A percentile compares a stretch with the other conserved stretches of the same genome.
phyloP scores from a whole-genome alignment of 2,888 invertebrate species.

The Melanotus villosus region DNA sequence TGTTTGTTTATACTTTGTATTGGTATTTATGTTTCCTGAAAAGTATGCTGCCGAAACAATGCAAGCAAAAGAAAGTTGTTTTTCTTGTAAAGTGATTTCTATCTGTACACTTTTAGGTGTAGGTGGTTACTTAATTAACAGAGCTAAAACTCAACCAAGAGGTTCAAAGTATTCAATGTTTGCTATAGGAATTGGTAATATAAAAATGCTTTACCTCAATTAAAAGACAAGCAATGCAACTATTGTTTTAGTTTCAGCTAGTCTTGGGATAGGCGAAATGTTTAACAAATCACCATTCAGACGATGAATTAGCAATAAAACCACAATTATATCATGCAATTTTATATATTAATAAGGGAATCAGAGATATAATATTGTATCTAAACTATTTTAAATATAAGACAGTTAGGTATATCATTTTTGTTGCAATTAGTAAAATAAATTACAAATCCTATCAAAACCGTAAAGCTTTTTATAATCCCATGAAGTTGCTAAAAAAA shows the following conservation, averaged over 20 bases:
- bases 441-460: no score
- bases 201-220: neutral
- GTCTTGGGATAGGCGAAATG: constrained; percentile 63
- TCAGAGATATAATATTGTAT: no score
- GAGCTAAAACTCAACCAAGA: constrained; percentile 55
- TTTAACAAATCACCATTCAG: constrained; percentile 63
- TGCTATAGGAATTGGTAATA: constrained; percentile 60
- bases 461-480: no score
- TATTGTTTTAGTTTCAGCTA: constrained; percentile 41
- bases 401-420: no score
- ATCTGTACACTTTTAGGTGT: constrained; percentile 61
- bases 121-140: constrained; percentile 62
- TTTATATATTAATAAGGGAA: no score
- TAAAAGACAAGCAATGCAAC: neutral
- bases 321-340: no score
- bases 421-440: no score
- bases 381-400: no score
- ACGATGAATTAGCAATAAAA: constrained; percentile 22
- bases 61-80: constrained; percentile 49
- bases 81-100: constrained; percentile 63
- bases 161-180: constrained; percentile 57
- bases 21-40: no score
- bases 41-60: no score
- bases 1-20: no score
- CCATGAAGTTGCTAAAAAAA: no score